Base-by-base conservation (phyloP, 2,113 vertebrate species). In the Saimiri boliviensis region DNA sequence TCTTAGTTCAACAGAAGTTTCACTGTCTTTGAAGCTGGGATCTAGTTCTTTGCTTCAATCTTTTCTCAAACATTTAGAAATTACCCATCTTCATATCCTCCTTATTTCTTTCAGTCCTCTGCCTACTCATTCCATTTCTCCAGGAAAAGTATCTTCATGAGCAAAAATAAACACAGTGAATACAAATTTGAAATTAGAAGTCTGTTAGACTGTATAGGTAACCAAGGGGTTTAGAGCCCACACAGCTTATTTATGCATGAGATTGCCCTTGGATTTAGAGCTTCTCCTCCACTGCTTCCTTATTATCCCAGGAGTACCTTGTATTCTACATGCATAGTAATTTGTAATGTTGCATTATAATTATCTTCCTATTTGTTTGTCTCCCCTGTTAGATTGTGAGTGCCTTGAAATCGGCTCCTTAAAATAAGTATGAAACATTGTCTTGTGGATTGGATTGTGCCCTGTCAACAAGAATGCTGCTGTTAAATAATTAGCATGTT, bases 401-500 rank as follows among this genome's bases (percentile, higher is more conserved):
- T 14, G 45, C 27, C 3, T 66, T 77, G 56, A 92, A 73, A 52
- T 71, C 23, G 88, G 19, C 6, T 79, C 35, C 49, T 94, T 94
- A 91, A 96, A 95, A 73, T 91, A 74, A 90, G 32, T 16, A 85
- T 25, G 32, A 73, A 82, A 66, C 10, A 52, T 77, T 56, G 40
- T 70, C 95, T 91, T 80, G 47, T 96, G 68, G 45, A 63, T 88
- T 66, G 60, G 45, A 70, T 88, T 66, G 60, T 96, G 76, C 73
- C 8, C 49, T 92, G 96, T 97, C 93, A 97, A 77, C 91, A 97
- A 90, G 85, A 96, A 94, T 14, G 1, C 11, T 20, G 30, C 25
- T 89, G 76, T 83, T 95, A 94, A 95, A 84, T 96, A 97, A 97
- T 97, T 90, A 97, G 42, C 60, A 40, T 73, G 27, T 71, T 96